These are phyloP conservation scores for Resseliella maxima DNA, from an alignment of 2,888 invertebrate species.

Conservation along the genomic window DNA sequence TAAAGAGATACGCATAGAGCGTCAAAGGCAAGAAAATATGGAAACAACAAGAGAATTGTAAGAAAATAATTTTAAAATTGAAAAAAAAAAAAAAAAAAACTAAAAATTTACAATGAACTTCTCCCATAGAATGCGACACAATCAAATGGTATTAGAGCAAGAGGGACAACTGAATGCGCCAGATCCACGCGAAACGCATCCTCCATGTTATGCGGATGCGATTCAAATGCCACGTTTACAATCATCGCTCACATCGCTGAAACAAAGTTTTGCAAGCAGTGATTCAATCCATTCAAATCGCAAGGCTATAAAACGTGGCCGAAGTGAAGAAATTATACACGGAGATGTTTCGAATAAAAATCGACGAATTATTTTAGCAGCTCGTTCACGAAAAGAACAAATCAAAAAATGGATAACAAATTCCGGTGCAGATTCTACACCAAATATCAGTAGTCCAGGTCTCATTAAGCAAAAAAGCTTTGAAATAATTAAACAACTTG, in stretches of 20 bases:
- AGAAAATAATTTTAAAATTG: conserved; percentile 58
- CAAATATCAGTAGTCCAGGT: not conserved
- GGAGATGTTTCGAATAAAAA: not conserved
- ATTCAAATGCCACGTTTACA: conserved; percentile 78
- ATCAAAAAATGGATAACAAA: not conserved
- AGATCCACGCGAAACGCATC: conserved; percentile 77
- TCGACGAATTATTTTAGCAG: not conserved
- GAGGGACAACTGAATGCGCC: conserved; percentile 73
- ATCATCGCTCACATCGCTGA: conserved; percentile 71
- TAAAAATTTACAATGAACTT: no score
- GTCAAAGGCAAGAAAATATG: conserved; percentile 69
- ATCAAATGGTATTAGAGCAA: conserved; percentile 70
- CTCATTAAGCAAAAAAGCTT: not conserved
- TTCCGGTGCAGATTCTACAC: not conserved
- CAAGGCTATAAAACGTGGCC: not conserved
- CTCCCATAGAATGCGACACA: conserved; percentile 66
- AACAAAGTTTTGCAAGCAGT: not conserved
- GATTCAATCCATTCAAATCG: not conserved
- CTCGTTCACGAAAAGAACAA: not conserved
- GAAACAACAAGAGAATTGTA: conserved; percentile 66
- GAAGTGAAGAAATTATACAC: not conserved
- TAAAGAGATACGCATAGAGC: conserved; percentile 65
- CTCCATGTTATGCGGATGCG: conserved; percentile 83
- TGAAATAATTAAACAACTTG: conserved; percentile 15
- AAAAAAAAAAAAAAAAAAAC: no score